phyloP scores from a whole-genome alignment of 2,797 vertebrate genomes.

The Ibycter americanus region DNA sequence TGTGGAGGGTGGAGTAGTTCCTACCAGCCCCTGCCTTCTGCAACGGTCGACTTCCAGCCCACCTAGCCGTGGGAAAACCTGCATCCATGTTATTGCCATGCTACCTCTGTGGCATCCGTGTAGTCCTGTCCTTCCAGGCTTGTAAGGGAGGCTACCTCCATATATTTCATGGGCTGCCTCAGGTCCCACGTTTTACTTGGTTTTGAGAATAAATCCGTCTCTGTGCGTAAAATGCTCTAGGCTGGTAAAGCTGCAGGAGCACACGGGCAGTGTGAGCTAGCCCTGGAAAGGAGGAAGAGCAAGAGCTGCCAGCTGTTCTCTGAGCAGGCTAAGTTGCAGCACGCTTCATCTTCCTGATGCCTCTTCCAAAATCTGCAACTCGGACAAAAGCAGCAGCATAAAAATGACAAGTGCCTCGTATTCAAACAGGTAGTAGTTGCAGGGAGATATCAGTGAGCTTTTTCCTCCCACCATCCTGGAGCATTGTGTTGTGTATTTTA shows the following conservation, averaged over 20 bases:
- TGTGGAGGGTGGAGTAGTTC: background rate
- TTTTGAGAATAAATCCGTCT: background rate
- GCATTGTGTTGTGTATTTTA: background rate
- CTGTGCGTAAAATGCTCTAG: background rate
- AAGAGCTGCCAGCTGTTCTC: background rate
- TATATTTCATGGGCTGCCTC: background rate
- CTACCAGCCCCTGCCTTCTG: background rate
- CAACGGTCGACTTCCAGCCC: background rate
- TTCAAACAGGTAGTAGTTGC: background rate
- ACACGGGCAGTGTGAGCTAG: background rate
- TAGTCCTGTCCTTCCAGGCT: background rate
- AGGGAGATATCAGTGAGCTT: background rate
- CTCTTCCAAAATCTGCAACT: background rate
- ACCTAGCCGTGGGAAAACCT: background rate
- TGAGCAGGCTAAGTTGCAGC: background rate
- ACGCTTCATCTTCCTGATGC: background rate
- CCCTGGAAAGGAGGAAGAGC: background rate
- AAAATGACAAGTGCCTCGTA: background rate
- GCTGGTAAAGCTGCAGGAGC: background rate
- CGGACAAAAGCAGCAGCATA: background rate
- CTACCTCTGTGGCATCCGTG: background rate
- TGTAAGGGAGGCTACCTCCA: background rate
- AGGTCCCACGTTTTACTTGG: background rate
- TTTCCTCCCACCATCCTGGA: background rate
- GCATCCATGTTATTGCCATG: rapidly evolving